Evolutionary conservation across 2,797 vertebrate genomes (phyloP), one percentile per base, ranked within the genome.

Genomic region (Triplophysa yarkandensis): DNA sequence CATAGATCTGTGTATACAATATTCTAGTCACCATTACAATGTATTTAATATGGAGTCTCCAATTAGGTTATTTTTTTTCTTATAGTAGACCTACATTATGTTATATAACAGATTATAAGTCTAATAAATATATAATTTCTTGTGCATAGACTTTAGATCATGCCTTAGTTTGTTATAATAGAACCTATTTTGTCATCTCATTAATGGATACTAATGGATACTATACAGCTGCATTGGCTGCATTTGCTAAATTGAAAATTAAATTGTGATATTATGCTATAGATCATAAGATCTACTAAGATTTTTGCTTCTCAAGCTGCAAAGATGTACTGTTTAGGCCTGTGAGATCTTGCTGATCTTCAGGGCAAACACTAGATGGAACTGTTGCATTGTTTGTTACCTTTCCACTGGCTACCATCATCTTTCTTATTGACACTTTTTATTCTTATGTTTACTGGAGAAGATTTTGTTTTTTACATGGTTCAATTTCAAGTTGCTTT

Each of bases 351-450:
- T 60, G 13, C 23, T 46, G 44, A 3, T 30, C 17, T 57, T 60
- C 9, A 36, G 17, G 54, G 7, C 50, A 70, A 62, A 71, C 80
- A 81, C 80, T 81, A 81, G 80, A 71, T 55, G 80, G 80, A 71
- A 81, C 72, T 76, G 54, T 66, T 64, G 80, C 13, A 39, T 78
- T 68, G 46, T 76, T 27, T 65, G 57, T 2, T 25, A 25, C 17
- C 30, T 0, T 0, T 19, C 21, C 23, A 78, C 28, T 57, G 62
- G 25, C 68, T 62, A 4, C 36, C 2, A 2, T 13, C 10, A 39
- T 39, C 36, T 2, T 10, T 8, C 8, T 36, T 36, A 9, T 10
- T 10, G 8, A 9, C 1, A 36, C 2, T 36, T 36, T 2, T 0
- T 36, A 8, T 10, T 8, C 10, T 10, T 36, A 7, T n/a, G n/a